Conservation (phyloP, 2,113 vertebrate genomes). For the Aegotheles bennettii region DNA sequence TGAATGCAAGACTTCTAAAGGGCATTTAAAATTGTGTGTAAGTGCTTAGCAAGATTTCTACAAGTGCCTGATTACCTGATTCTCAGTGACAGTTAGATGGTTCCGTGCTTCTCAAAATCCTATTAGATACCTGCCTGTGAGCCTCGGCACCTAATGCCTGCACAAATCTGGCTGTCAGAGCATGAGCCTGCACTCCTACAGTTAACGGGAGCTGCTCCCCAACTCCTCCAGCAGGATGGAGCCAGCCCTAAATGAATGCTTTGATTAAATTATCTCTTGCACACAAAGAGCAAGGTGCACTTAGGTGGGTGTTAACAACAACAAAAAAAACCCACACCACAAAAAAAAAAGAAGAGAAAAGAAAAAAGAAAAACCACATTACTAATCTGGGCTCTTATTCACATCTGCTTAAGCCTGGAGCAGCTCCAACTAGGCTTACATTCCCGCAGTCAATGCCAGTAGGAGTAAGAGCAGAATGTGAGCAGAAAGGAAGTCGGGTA, state of each 20-base stretch:
- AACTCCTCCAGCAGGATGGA: not conserved
- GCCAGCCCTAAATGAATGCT: not conserved
- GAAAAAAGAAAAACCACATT: not conserved
- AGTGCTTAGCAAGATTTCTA: not conserved
- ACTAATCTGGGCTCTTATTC: not conserved
- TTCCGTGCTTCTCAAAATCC: not conserved
- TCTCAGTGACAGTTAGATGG: fast-evolving
- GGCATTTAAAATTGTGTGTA: not conserved
- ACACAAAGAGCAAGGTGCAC: not conserved
- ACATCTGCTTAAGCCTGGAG: not conserved
- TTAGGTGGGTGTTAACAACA: not conserved
- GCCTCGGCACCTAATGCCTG: not conserved
- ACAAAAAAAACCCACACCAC: no score
- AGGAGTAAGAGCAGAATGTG: not conserved
- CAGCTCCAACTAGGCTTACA: not conserved
- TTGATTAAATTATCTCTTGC: not conserved
- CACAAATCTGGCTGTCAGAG: fast-evolving
- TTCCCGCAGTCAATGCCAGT: not conserved
- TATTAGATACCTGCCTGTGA: not conserved
- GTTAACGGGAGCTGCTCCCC: not conserved
- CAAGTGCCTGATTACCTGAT: not conserved
- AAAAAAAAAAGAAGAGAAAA: not conserved
- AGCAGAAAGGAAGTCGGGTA: not conserved
- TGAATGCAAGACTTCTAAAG: not conserved
- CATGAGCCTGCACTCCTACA: fast-evolving